These are phyloP conservation scores for Pimephales promelas DNA, from an alignment of 2,113 vertebrate genomes.

Conservation along the genomic window DNA sequence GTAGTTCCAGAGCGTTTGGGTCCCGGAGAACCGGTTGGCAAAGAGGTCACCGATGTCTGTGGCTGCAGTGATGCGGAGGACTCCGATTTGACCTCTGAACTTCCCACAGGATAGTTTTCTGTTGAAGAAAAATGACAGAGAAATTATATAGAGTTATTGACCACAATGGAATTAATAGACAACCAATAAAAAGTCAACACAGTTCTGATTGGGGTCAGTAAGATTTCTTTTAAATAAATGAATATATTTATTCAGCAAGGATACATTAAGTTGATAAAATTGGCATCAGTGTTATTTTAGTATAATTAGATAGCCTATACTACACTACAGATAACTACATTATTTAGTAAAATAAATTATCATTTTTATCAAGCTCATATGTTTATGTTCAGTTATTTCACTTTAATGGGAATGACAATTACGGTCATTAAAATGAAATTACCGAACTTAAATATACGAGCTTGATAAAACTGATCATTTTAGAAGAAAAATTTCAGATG, in stretches of 20 bases:
- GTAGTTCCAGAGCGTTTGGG: conserved; percentile 87
- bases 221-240: background rate
- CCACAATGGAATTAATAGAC: background rate
- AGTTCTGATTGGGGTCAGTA: background rate
- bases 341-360: no score
- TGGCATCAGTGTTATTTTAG: background rate
- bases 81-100: conserved; percentile 83
- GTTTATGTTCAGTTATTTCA: no score
- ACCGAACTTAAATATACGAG: no score
- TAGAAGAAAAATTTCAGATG: no score
- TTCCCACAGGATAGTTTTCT: conserved; percentile 80
- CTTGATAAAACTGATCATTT: no score
- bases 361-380: no score
- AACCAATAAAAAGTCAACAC: background rate
- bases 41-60: conserved; percentile 83
- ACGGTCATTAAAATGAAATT: no score
- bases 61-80: conserved; percentile 84
- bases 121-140: conserved; percentile 44
- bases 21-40: conserved; percentile 82
- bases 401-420: no score
- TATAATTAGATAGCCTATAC: background rate
- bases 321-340: no score
- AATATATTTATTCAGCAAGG: background rate
- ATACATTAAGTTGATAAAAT: background rate
- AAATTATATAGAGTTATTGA: conserved; percentile 17